Percentiles rank a stretch among this genome's conserved stretches.
Evolutionary conservation across 2,797 vertebrate genomes (phyloP).

Genomic region (Parotocinclus haroldoi): DNA sequence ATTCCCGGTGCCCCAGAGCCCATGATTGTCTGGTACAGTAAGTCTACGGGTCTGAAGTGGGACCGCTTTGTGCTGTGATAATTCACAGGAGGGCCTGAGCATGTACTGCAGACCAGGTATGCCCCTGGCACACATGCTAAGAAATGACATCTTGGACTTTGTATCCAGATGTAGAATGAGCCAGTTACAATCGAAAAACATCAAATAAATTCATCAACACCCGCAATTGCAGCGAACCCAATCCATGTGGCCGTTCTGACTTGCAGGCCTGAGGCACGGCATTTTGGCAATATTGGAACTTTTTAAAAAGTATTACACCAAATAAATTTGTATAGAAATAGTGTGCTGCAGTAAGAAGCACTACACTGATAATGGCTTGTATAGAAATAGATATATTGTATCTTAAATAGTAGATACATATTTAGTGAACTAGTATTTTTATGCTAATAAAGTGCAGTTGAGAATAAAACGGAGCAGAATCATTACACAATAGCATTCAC

Average conservation of each 20-base stretch:
- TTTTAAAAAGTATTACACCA: slow-evolving; percentile 7
- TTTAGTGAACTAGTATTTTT: slow-evolving; percentile 22
- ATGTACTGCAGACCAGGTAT: no score
- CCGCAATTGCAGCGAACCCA: background rate
- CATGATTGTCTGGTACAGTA: no score
- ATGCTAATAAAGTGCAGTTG: slow-evolving; percentile 30
- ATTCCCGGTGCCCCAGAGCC: no score
- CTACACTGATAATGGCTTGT: slow-evolving; percentile 6
- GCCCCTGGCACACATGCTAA: no score
- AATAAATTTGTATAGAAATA: slow-evolving; percentile 15
- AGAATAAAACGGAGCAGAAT: slow-evolving; percentile 12
- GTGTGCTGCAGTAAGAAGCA: slow-evolving; percentile 4
- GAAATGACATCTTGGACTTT: no score
- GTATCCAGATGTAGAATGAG: no score
- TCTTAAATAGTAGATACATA: slow-evolving; percentile 3
- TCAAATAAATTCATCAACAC: background rate
- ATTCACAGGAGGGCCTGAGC: no score
- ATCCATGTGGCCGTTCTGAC: slow-evolving; percentile 16
- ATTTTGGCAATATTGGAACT: slow-evolving; percentile 33
- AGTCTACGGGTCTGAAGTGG: no score
- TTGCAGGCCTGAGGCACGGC: slow-evolving; percentile 10
- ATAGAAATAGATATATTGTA: background rate
- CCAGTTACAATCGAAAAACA: background rate
- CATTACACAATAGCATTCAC: background rate
- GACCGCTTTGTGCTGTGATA: no score